Conservation (phyloP, 1,140 invertebrate genomes). For the Trachymyrmex septentrionalis region DNA sequence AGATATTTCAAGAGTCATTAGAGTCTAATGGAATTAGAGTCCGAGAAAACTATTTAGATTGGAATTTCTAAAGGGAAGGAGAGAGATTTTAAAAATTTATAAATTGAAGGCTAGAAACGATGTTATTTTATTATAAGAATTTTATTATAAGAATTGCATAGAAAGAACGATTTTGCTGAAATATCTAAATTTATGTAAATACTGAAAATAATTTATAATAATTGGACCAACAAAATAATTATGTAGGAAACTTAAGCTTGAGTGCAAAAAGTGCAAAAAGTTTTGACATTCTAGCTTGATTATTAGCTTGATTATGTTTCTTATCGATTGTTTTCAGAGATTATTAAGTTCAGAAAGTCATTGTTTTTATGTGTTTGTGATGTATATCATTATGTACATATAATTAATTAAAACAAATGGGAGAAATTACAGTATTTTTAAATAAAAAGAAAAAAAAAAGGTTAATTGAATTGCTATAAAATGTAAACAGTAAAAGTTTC, state of each 20-base stretch:
- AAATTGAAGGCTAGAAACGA: neutral
- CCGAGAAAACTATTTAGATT: slow-evolving; percentile 6
- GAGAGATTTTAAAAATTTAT: slow-evolving; percentile 10
- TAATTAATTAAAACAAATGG: neutral
- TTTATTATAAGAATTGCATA: no score
- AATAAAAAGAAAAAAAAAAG: neutral
- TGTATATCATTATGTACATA: neutral
- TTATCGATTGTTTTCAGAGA: neutral
- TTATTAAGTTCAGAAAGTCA: neutral
- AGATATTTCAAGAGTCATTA: slow-evolving; percentile 23
- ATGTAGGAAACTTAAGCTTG: no score
- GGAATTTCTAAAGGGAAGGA: neutral
- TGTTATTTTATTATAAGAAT: slow-evolving; percentile 24
- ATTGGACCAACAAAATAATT: no score
- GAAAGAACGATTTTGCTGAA: no score
- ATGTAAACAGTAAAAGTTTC: slow-evolving; percentile 1
- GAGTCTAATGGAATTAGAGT: neutral
- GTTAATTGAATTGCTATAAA: neutral
- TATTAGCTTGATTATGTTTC: neutral
- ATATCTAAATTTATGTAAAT: no score
- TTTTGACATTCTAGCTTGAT: no score
- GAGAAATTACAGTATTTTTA: neutral
- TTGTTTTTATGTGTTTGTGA: neutral
- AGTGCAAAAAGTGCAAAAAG: no score
- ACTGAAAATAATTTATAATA: no score